phyloP scores from a whole-genome alignment of 2,113 vertebrate genomes.

The Seriola quinqueradiata region DNA sequence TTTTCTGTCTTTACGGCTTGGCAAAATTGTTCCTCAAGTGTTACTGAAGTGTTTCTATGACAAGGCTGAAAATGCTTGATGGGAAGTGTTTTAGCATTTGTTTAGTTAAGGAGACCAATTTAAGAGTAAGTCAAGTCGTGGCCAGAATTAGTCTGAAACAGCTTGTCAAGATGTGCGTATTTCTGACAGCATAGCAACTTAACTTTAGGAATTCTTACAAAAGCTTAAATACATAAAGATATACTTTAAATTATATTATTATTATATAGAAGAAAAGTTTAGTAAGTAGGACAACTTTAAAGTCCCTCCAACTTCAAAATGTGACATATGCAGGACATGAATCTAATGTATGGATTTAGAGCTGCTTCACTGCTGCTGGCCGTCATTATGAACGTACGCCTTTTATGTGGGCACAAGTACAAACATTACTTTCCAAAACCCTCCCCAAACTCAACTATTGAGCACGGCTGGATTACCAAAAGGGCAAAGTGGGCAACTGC shows the following conservation, averaged over 20 bases:
- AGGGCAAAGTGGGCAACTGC: too few relatives aligned
- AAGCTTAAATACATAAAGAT: conserved; percentile 2
- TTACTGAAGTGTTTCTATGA: conserved; percentile 25
- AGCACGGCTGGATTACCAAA: neutral
- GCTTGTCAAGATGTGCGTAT: neutral
- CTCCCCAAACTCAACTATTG: too few relatives aligned
- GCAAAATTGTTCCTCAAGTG: neutral
- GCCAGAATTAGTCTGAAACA: conserved; percentile 6
- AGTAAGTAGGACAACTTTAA: too few relatives aligned
- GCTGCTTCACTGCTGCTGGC: too few relatives aligned
- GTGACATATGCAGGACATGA: too few relatives aligned
- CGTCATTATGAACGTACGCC: neutral
- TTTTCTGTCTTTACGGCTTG: neutral
- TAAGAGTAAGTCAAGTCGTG: conserved; percentile 2
- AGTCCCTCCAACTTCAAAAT: too few relatives aligned
- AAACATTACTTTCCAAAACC: too few relatives aligned
- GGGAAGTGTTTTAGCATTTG: conserved; percentile 7
- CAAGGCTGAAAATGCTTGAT: neutral
- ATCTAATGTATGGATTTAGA: too few relatives aligned
- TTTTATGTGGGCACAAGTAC: neutral
- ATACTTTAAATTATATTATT: neutral
- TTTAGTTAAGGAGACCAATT: conserved; percentile 37
- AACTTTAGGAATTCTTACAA: neutral
- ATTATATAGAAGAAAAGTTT: neutral
- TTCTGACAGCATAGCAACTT: neutral